Base-by-base conservation (phyloP, 2,113 vertebrate genomes). In the Pterocles burchelli region DNA sequence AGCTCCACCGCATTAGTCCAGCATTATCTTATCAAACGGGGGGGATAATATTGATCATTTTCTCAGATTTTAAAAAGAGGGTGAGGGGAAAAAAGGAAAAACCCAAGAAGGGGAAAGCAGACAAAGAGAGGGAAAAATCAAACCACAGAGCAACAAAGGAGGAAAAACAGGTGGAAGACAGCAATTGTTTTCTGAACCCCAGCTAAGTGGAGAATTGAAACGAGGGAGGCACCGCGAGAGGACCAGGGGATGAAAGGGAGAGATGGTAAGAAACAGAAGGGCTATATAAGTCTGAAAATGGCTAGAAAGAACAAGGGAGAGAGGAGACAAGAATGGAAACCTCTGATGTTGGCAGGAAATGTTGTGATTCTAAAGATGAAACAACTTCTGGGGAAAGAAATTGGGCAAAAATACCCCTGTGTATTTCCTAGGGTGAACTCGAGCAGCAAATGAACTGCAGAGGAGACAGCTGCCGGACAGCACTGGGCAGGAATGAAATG, bases 281-380 rank as follows among this genome's bases (percentile, higher is more conserved):
- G 81, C 84, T 91, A 65, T 34, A 36, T 66, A 84, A 95, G 89
- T 88, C 77, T 95, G 73, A 94, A 90, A 89, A 95, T 58, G 89
- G 96, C 86, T 82, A 96, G 89, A 93, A 93, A 96, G 95, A 92
- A 90, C 61, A 88, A 81, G 93, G 92, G 54, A 90, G 85, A 95
- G 88, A 89, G 93, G 87, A 87, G 81, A 73, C 83, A 87, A 91
- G 88, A 94, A 92, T 57, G 70, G 74, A 81, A 93, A 89, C 88
- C 93, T 97, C 76, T 93, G 96, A 98, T 97, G 96, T 96, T 95
- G 73, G 84, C 96, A 97, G 97, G 96, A 97, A 96, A 91, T 93
- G 88, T 80, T 59, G 6, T 86, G 90, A 91, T 96, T 97, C 91
- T 96, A 88, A 95, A 97, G 96, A 97, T 97, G 95, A 97, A 97